These are phyloP conservation scores for Apodemus agrarius DNA, from an alignment of 2,797 vertebrate species.

Conservation along the genomic window DNA sequence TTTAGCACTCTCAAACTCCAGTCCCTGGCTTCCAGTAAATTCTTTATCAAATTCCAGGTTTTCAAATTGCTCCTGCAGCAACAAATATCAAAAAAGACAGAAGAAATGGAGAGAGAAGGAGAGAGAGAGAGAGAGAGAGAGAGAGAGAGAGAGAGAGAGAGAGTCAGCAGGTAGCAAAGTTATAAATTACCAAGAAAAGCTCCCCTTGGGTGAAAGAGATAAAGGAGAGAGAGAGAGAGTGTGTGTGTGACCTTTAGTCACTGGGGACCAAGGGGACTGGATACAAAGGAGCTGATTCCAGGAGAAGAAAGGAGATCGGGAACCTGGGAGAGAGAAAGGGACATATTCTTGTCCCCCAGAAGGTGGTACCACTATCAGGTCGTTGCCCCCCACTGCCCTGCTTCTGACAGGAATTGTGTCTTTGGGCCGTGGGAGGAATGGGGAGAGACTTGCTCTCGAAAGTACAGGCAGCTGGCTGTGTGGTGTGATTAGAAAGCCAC, in stretches of 20 bases:
- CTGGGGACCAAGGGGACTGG: background rate
- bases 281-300: background rate
- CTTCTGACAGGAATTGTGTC: constrained; percentile 53
- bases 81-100: constrained; percentile 62
- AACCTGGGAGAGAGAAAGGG: constrained; percentile 3
- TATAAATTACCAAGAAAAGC: constrained; percentile 47
- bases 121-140: background rate
- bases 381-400: background rate
- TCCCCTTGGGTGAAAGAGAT: background rate
- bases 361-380: constrained; percentile 34
- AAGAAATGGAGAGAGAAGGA: background rate
- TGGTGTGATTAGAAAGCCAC: constrained; percentile 52
- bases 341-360: constrained; percentile 32
- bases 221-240: background rate
- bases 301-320: constrained; percentile 20
- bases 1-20: background rate
- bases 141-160: background rate
- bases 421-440: background rate
- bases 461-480: background rate
- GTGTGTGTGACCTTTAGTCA: constrained; percentile 58
- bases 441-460: background rate
- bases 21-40: background rate
- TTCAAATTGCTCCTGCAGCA: background rate
- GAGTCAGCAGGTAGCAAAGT: constrained; percentile 39
- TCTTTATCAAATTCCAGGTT: constrained; percentile 42